Base-by-base conservation (phyloP, 2,113 vertebrate species). In the Nibea albiflora region DNA sequence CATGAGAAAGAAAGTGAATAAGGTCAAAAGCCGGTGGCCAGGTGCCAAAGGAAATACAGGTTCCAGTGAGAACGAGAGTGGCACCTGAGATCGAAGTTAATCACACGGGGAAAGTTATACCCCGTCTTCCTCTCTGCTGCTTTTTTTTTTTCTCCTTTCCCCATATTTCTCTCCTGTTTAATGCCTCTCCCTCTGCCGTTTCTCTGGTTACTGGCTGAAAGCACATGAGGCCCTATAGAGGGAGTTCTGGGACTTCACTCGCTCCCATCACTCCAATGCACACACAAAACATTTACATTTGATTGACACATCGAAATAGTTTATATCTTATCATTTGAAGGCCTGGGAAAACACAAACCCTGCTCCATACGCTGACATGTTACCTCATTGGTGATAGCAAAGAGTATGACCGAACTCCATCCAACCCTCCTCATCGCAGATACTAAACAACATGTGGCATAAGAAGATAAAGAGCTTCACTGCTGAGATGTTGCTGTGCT, bases 11-110 rank as follows among this genome's bases (percentile, higher is more conserved):
- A 86, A 83, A 67, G 47, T 4, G 73, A 78, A 65, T 50, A 56
- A 83, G 89, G 90, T 87, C 81, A 88, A 65, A 86, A 58, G 73
- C 56, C 68, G 75, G 16, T 87, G 90, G 87, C 79, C 67, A 16
- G 57, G 42, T 31, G 79, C 92, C 91, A 91, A 71, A 81, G 49
- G 88, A 81, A 88, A 91, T 64, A 78, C 46, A 63, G 28, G 62
- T 70, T 73, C 72, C 47, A 58, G 64, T n/a, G 66, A 69, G 84
- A 76, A 20, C 2, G 35, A 71, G 54, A 20, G 49, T n/a, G 31
- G 79, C 66, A 81, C 70, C 84, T 80, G 78, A 89, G 70, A 79
- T 63, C 76, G 63, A 82, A 56, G 74, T 84, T 46, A 89, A 79
- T 83, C 79, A 71, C 68, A 10, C 9, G 4, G 68, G 58, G 39